Base-by-base conservation (phyloP, 2,888 invertebrate species). In the Nematopogon swammerdamellus region DNA sequence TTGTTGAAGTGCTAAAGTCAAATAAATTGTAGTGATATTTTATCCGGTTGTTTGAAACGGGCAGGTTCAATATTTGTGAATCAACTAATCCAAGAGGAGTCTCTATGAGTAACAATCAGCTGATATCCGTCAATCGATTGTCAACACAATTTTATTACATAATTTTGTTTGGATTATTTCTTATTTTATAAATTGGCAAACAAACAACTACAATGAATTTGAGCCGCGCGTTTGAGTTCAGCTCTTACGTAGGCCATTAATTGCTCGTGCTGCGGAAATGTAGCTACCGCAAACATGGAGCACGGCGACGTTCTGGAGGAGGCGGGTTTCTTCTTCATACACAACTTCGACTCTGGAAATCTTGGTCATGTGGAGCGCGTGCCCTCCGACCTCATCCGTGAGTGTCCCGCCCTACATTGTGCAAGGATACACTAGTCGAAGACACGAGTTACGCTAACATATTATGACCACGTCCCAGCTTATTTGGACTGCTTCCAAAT, bases 301-400 rank as follows among this genome's bases (percentile, higher is more conserved):
- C 68, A 68, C 60, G 74, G 67, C 65, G 74, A 66, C 65, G 65
- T 72, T 61, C 74, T 87, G 58, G 81, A 81, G 62, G 85, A 87
- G 66, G 89, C 85, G 60, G 89, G 87, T 59, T 89, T 93, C 72
- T 81, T 84, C 59, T 94, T 95, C 75, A 86, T 88, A 59, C 90
- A 92, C 59, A 88, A 91, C 68, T 94, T 95, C 80, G 95, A 95
- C 72, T 95, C 94, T 44, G 94, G 92, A 52, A 95, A 95, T 77
- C 82, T 95, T 59, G 88, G 88, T 49, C 85, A 83, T 72, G 93
- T 93, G 49, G 92, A 93, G 67, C 82, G 85, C 61, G 87, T 88
- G 51, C 79, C 83, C 45, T 79, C 76, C 64, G 80, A 80, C 63
- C 76, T 82, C 57, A 81, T 81, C 58, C 80, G 84, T 84, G 67